Base-by-base conservation (phyloP, 2,797 vertebrate species). In the Choloepus didactylus region DNA sequence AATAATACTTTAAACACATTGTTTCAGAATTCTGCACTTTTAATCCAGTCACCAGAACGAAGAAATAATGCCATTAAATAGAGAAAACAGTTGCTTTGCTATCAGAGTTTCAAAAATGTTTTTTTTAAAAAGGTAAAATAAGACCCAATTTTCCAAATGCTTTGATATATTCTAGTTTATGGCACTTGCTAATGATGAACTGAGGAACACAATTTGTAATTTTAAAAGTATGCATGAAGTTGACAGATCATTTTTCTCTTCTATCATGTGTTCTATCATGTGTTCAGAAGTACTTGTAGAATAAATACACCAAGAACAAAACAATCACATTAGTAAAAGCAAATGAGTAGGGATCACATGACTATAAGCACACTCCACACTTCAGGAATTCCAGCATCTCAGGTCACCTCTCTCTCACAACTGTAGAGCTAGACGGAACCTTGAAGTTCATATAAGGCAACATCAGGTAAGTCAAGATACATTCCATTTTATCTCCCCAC, bases 241-340 rank as follows among this genome's bases (percentile, higher is more conserved):
- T 81, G 51, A 88, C 31, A 88, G 6, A 85, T 72, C 73, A 80
- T 66, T 95, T 95, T 81, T 64, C 73, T 79, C 59, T 84, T 87
- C 67, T 91, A 23, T 79, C 31, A 83, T 35, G 35, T 35, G 35
- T 35, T 35, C 35, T 35, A 35, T 21, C 1, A 29, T 25, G 16
- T 12, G 41, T 59, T 76, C 70, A 62, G 75, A 87, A 62, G 41
- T 83, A 38, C 19, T 27, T 94, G 6, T 29, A 89, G 56, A 23
- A 73, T 83, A 92, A 90, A 83, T 25, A 54, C 66, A 70, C 73
- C 66, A 76, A 89, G 44, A 91, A 69, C 35, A 95, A 79, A 93
- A 9, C 25, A 70, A 70, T 54, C 23, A 76, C 23, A 21, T 83
- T 86, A 85, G 66, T 16, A 66, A 60, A 87, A 85, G 41, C 60